Conservation (phyloP, 2,113 vertebrate genomes). For the Archilochus colubris region DNA sequence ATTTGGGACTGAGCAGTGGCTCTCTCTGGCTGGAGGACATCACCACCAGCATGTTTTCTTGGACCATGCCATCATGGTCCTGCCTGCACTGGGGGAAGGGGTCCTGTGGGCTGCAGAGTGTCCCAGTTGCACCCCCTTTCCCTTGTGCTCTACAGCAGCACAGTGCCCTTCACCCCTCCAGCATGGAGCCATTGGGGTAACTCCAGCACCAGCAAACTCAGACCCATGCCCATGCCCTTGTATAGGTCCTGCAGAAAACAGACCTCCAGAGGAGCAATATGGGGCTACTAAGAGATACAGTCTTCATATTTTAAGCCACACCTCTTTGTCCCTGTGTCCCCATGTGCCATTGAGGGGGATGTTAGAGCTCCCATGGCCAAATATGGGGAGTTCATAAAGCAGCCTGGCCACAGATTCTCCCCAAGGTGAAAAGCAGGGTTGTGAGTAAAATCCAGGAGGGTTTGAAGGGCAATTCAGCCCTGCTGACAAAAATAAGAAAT, state of each 20-base stretch:
- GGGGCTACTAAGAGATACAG: neutral
- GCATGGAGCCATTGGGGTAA: no score
- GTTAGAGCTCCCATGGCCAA: neutral
- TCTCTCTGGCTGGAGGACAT: neutral
- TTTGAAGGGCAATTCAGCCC: neutral
- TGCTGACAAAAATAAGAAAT: rapidly evolving
- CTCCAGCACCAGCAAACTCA: rapidly evolving
- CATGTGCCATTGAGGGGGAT: rapidly evolving
- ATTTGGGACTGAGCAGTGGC: neutral
- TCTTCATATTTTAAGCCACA: neutral
- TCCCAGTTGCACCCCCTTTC: neutral
- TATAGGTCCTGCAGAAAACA: neutral
- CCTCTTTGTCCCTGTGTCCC: neutral
- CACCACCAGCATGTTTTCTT: neutral
- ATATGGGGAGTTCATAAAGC: neutral
- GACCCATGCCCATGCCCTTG: neutral
- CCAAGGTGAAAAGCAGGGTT: neutral
- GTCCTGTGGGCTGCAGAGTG: neutral
- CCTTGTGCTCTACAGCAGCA: neutral
- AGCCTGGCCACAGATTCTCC: neutral
- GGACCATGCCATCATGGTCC: neutral
- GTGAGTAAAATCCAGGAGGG: neutral
- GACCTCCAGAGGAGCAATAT: neutral
- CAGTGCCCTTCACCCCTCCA: rapidly evolving
- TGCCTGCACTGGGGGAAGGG: rapidly evolving